phyloP scores from a whole-genome alignment of 2,888 invertebrate species.

The Drosophila engyochracea region DNA sequence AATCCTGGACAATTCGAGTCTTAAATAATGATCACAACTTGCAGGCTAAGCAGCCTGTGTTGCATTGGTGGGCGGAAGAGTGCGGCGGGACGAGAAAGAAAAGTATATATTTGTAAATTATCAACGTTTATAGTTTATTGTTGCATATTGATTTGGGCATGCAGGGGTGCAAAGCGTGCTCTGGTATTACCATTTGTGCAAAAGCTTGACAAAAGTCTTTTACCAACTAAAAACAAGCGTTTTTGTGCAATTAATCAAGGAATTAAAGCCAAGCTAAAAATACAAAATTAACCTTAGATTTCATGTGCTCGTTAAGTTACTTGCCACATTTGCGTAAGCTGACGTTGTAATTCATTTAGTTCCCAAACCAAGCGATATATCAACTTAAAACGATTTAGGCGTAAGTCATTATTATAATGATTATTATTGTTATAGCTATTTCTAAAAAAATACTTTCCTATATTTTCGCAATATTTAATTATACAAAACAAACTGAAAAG shows the following conservation, averaged over 20 bases:
- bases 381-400: neutral
- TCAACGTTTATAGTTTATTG: conserved; percentile 25
- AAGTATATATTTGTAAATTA: conserved; percentile 46
- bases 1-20: conserved; percentile 47
- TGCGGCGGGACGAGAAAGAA: conserved; percentile 38
- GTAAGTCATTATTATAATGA: neutral
- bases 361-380: neutral
- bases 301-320: neutral
- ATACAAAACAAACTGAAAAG: conserved; percentile 23
- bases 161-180: conserved; percentile 46
- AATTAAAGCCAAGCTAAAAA: neutral
- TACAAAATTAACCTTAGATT: neutral
- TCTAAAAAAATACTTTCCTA: neutral
- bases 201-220: neutral
- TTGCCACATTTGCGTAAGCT: neutral
- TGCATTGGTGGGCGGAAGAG: neutral
- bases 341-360: neutral
- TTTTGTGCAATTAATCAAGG: neutral
- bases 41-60: conserved; percentile 47
- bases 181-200: conserved; percentile 10
- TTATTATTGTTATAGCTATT: neutral
- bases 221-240: neutral
- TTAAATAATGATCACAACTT: conserved; percentile 25
- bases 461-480: conserved; percentile 14
- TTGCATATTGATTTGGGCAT: conserved; percentile 39